A percentile compares a stretch with the other conserved stretches of the same genome.
Evolutionary conservation across 2,888 invertebrate genomes (phyloP).

Genomic region (Aporophyla nigra): DNA sequence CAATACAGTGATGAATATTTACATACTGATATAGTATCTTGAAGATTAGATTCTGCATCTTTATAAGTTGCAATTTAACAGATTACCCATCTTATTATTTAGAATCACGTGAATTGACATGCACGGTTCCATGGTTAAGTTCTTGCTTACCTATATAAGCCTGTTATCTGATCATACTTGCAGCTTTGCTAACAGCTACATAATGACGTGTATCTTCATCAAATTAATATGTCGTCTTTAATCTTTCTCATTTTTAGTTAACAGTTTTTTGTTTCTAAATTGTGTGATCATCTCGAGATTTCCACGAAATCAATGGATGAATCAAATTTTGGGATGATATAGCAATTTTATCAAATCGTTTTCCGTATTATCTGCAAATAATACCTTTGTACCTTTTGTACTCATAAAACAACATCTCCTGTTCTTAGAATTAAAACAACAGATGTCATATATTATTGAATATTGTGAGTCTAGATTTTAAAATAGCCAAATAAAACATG

Average conservation of each 20-base stretch:
- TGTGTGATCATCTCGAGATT: neutral
- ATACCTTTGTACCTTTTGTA: neutral
- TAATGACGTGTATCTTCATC: neutral
- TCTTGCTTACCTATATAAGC: neutral
- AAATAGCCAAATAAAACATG: slow-evolving; percentile 12
- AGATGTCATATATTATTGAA: neutral
- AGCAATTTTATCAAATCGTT: neutral
- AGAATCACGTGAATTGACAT: neutral
- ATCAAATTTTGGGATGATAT: slow-evolving; percentile 13
- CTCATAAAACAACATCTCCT: too few relatives aligned
- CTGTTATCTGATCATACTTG: neutral
- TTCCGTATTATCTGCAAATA: neutral
- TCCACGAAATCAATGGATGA: neutral
- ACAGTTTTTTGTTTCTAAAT: neutral
- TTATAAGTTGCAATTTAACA: neutral
- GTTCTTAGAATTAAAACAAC: neutral
- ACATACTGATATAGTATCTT: slow-evolving; percentile 1
- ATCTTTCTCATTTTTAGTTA: slow-evolving; percentile 8
- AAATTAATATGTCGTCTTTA: neutral
- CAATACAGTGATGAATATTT: slow-evolving; percentile 2
- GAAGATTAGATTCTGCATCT: slow-evolving; percentile 17
- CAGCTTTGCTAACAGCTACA: neutral
- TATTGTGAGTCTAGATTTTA: neutral
- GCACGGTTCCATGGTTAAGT: neutral
- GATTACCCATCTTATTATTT: slow-evolving; percentile 8